Base-by-base conservation (phyloP, 2,113 vertebrate species). In the Daubentonia madagascariensis region DNA sequence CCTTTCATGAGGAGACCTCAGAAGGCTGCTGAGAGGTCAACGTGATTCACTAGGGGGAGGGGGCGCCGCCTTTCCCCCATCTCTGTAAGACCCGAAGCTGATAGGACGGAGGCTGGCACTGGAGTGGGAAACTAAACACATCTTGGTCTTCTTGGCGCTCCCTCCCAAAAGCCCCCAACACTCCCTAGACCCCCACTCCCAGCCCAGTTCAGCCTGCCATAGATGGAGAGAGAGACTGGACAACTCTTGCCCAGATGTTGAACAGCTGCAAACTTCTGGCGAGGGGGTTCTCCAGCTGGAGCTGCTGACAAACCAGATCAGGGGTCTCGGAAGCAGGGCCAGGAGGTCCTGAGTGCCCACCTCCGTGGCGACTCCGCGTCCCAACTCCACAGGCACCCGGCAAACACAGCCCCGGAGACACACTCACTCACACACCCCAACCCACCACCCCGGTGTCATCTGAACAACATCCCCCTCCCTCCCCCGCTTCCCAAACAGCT, bases 401-500 rank as follows among this genome's bases (percentile, higher is more conserved):
- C 87, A 65, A 81, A 67, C 78, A 67, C n/a, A 78, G 93, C 80
- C 88, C 79, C n/a, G 9, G 52, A 92, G 89, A 86, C 96, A 85
- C 96, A 85, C 73, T 70, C 95, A 59, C 96, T 32, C 92, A 84
- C 97, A 93, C 90, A 89, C 93, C 95, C 93, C 95, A 87, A 97
- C 97, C 97, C 96, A 96, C 97, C 73, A 73, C 90, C 98, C 85
- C 18, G 92, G 94, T 92, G 94, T 97, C 94, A 91, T 96, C 94
- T 93, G 92, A 97, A 97, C 97, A 96, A 97, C 97, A 96, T 91
- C 83, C 92, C 97, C 96, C 90, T 83, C 93, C 95, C 91, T 93
- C 96, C 97, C 97, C 96, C 95, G 97, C 97, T 96, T 95, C 95
- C 96, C 97, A 98, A 98, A 98, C 97, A 98, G 97, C 97, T 97